Base-by-base conservation (phyloP, 2,797 vertebrate species). In the Ataeniobius toweri region DNA sequence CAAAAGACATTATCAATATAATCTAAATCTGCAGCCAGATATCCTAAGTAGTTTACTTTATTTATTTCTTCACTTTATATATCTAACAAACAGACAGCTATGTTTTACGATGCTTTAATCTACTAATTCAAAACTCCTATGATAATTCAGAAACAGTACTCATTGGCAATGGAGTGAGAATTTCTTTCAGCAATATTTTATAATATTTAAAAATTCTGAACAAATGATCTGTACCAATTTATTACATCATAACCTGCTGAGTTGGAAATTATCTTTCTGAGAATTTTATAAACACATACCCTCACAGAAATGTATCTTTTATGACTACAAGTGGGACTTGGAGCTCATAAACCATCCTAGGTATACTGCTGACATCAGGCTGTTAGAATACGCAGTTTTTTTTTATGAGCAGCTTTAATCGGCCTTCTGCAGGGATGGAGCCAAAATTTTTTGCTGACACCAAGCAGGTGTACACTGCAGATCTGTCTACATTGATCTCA, bases 291-390 rank as follows among this genome's bases (percentile, higher is more conserved):
- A 53, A 75, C 6, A 51, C 67, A 70, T 20, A 74, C 28, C 44
- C 16, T 74, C 56, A 36, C 0, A 14, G 53, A 44, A 26, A 71
- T 78, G 77, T 22, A 75, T 78, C 55, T 76, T 83, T 87, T 79
- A 77, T 68, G 10, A 70, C 51, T 73, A 65, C 79, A 51, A 69
- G 73, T 76, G 59, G 46, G 24, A 61, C 26, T 24, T 13, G 0
- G 0, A 6, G 0, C 22, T 28, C 4, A 2, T 77, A 83, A 79
- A 80, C 36, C 39, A 1, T 65, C 0, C 3, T 10, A 20, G 50
- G 22, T 65, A 2, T 48, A 55, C 8, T 63, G 58, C 39, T 48
- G 73, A 76, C 65, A 74, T 56, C 55, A 59, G 13, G 76, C 77
- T 75, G 50, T 31, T 31, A 72, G 71, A 71, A 61, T 48, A 51